Evolutionary conservation across 35 echinoderm and acorn worm species (phyloP).

Genomic region (Eucidaris tribuloides): DNA sequence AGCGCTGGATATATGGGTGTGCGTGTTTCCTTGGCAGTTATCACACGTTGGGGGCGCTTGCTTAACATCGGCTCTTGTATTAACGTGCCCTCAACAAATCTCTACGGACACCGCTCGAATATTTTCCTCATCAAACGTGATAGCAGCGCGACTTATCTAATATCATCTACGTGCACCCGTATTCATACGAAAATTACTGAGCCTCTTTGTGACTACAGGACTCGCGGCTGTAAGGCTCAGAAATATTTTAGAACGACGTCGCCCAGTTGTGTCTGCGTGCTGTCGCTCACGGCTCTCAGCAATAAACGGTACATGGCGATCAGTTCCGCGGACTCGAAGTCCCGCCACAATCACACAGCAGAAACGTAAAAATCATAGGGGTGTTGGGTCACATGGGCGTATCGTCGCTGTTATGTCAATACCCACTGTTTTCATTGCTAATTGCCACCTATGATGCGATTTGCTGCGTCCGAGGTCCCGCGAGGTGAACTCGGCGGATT

Average conservation of each 20-base stretch:
- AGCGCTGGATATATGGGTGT: too few species aligned
- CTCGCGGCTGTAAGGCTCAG: neutral
- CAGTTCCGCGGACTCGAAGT: neutral
- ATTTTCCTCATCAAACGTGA: conserved; percentile 11
- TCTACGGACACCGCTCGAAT: neutral
- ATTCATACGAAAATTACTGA: neutral
- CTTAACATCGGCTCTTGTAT: neutral
- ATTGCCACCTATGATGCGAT: neutral
- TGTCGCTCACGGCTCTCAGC: neutral
- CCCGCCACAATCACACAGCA: conserved; percentile 1
- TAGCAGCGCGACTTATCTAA: neutral
- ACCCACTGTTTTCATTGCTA: neutral
- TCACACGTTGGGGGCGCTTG: too few species aligned
- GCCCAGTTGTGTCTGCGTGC: neutral
- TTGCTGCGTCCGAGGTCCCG: neutral
- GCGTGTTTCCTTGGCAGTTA: too few species aligned
- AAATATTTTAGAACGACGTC: neutral
- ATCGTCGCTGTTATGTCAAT: neutral
- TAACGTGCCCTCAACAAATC: conserved; percentile 18
- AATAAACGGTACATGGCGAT: conserved; percentile 15
- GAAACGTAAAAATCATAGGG: neutral
- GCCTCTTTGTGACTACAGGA: neutral
- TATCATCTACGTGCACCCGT: neutral
- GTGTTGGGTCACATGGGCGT: neutral
- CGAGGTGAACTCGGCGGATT: neutral